phyloP scores from a whole-genome alignment of 2,888 invertebrate species.

The Lymantria monacha region DNA sequence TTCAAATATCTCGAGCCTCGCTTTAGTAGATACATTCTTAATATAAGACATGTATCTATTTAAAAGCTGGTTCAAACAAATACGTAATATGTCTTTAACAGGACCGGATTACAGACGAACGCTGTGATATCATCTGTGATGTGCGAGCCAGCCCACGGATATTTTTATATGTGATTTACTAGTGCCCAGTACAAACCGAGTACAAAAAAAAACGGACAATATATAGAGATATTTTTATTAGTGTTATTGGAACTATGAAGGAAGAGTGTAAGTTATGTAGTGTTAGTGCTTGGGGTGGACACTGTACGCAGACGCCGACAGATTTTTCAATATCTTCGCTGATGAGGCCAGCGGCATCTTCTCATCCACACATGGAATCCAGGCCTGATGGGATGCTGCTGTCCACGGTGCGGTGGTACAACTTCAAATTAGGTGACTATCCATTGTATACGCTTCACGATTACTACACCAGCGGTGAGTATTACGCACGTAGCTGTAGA shows the following conservation, averaged over 20 bases:
- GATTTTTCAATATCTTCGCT: constrained; percentile 77
- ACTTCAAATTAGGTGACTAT: constrained; percentile 82
- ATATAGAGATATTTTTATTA: constrained; percentile 47
- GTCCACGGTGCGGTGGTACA: constrained; percentile 62
- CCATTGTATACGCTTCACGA: constrained; percentile 76
- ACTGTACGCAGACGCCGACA: constrained; percentile 50
- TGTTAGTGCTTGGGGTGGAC: constrained; percentile 68
- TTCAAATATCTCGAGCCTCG: constrained; percentile 22
- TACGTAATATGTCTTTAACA: constrained; percentile 16
- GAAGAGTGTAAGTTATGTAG: constrained; percentile 79
- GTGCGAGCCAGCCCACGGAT: constrained; percentile 73
- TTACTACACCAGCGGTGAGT: constrained; percentile 73
- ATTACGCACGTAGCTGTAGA: constrained; percentile 57
- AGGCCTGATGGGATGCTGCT: constrained; percentile 72
- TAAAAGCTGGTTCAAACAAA: constrained; percentile 19
- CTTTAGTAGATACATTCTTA: constrained; percentile 22
- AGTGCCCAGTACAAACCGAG: constrained; percentile 82
- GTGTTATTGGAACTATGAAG: constrained; percentile 69
- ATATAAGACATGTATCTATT: constrained; percentile 17
- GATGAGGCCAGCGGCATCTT: constrained; percentile 71
- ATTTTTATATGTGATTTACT: constrained; percentile 82
- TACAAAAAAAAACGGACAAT: constrained; percentile 77
- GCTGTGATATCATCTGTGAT: constrained; percentile 80
- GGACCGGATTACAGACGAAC: constrained; percentile 61
- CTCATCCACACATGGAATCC: constrained; percentile 63